Evolutionary conservation across 2,797 vertebrate genomes (phyloP), one percentile per base, ranked within the genome.

Genomic region (Semaprochilodus insignis): DNA sequence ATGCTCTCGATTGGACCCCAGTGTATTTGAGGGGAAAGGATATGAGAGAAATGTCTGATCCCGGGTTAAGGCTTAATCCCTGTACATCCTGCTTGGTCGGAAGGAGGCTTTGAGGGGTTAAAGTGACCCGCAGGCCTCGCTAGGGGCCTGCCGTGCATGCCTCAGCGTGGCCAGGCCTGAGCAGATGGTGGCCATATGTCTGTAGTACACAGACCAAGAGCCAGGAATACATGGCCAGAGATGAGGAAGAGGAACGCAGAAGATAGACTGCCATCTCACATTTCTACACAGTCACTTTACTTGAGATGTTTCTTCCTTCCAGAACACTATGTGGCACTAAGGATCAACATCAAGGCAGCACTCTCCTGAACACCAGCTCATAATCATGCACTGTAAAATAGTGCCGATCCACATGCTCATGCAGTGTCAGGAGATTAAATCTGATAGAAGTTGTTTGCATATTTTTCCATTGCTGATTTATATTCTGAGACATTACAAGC

Each of bases 161-260:
- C 87, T 88, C 88, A 16, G 63, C 87, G 23, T 85, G 86, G 83
- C 88, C 74, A 87, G 82, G 83, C 66, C 78, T 3, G 66, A 66
- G 85, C 94, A 94, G 93, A 94, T 94, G 94, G 93, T 71, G 82
- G 27, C 92, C 92, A 94, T 94, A 92, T 94, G 94, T 89, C 90
- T 70, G 11, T 16, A 31, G 87, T 66, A 85, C 85, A 81, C 65
- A 73, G 52, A 83, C 77, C 75, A 85, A 54, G 73, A 88, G 88
- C 78, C 17, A 82, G 83, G 74, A 88, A 89, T 77, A 78, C 16
- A 14, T 78, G 70, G 75, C 59, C 52, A 85, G 83, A 77, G 86
- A 75, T 81, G 69, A 74, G 15, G 82, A 80, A 17, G 77, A 88
- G 85, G 81, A 82, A 79, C 66, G 77, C 31, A 17, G 74, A 44